These are phyloP conservation scores for Numenius arquata DNA, from an alignment of 2,113 vertebrate genomes.

Conservation along the genomic window DNA sequence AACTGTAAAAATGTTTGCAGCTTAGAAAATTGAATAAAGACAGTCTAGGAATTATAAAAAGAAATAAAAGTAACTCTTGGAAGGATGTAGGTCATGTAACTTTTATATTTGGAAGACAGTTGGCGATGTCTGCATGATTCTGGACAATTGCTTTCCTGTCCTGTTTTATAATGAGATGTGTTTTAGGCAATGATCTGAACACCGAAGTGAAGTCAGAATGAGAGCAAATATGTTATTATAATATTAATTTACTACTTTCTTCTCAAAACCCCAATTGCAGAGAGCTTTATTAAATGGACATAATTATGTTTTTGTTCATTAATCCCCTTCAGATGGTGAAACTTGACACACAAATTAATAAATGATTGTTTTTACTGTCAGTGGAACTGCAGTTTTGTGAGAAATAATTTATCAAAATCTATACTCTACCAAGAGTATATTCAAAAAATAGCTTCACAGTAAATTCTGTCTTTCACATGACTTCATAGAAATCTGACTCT, in stretches of 20 bases:
- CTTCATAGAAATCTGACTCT: background rate
- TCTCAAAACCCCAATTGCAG: background rate
- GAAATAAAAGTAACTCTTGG: background rate
- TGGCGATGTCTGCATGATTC: background rate
- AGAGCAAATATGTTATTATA: background rate
- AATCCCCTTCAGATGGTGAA: background rate
- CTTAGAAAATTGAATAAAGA: background rate
- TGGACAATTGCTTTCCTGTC: background rate
- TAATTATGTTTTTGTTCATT: background rate
- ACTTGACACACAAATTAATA: background rate
- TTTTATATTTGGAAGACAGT: background rate
- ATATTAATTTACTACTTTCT: background rate
- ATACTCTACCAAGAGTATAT: background rate
- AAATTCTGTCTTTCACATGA: background rate
- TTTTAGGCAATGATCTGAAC: background rate
- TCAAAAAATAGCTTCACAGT: background rate
- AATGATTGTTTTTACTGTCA: background rate
- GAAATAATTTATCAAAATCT: background rate
- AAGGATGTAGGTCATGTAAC: background rate
- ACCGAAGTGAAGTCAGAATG: background rate
- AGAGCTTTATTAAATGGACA: background rate
- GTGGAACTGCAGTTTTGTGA: background rate
- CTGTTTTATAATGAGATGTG: accelerated
- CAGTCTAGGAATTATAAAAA: background rate
- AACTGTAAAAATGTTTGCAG: background rate